These are phyloP conservation scores for Pelochelys cantorii DNA, from an alignment of 2,797 vertebrate genomes.

Conservation along the genomic window DNA sequence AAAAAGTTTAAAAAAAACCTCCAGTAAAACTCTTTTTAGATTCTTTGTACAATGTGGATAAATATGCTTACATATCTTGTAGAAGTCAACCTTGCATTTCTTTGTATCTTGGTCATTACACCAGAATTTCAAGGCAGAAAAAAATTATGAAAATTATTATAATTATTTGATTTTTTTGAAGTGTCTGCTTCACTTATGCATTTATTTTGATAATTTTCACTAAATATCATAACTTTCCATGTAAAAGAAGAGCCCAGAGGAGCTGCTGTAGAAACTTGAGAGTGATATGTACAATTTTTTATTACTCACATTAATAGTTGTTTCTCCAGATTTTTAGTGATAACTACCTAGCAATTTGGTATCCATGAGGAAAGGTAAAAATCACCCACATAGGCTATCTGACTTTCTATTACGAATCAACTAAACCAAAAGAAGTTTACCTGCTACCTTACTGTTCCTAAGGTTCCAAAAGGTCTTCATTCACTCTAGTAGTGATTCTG, in stretches of 20 bases:
- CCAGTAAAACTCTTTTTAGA: background rate
- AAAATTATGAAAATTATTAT: background rate
- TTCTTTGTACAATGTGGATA: background rate
- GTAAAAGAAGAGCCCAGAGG: background rate
- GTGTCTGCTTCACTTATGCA: background rate
- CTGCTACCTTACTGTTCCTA: background rate
- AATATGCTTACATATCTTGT: background rate
- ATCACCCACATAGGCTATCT: rapidly evolving
- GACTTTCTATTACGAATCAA: background rate
- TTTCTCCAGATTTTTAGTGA: background rate
- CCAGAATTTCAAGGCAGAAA: background rate
- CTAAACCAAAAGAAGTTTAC: background rate
- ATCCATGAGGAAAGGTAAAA: background rate
- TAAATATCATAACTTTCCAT: background rate
- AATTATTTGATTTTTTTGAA: background rate
- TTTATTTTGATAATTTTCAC: background rate
- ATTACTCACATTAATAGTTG: background rate
- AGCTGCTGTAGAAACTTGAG: background rate
- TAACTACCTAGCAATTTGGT: background rate
- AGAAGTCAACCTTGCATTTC: background rate
- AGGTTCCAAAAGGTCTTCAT: background rate
- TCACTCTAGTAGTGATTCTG: background rate
- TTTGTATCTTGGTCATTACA: background rate
- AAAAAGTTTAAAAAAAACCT: background rate
- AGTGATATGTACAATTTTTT: background rate